Percentiles rank a stretch among this genome's conserved stretches.
Conservation (phyloP, 1,140 invertebrate species). For the Calosoma granatense region DNA sequence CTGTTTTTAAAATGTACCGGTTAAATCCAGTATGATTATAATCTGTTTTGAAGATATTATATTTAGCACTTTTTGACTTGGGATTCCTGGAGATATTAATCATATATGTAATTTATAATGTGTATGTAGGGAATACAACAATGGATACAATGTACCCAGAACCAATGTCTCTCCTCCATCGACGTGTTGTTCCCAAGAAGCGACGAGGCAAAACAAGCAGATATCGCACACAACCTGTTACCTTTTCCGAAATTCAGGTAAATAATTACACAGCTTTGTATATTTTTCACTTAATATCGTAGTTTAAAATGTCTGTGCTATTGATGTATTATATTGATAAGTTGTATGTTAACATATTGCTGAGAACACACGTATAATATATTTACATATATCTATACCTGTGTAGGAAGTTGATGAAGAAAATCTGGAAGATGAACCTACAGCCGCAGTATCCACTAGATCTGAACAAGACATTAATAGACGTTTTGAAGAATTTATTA, state of each 20-base stretch:
- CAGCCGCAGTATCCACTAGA: slow-evolving; percentile 24
- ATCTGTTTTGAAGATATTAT: too few species aligned
- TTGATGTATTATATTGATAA: not conserved
- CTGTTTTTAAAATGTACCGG: not conserved
- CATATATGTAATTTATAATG: not conserved
- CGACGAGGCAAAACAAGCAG: slow-evolving; percentile 38
- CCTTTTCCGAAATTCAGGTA: slow-evolving; percentile 67
- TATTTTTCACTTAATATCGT: not conserved
- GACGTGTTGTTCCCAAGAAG: slow-evolving; percentile 46
- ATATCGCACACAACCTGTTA: slow-evolving; percentile 61
- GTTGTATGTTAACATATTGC: not conserved
- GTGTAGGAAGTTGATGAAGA: slow-evolving; percentile 52
- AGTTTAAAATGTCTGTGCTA: not conserved
- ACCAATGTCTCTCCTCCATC: slow-evolving; percentile 49
- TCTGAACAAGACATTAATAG: slow-evolving; percentile 33
- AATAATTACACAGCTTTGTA: not conserved
- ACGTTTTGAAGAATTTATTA: slow-evolving; percentile 34
- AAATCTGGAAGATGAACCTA: slow-evolving; percentile 31
- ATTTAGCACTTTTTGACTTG: too few species aligned
- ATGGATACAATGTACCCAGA: slow-evolving; percentile 66
- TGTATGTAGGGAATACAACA: slow-evolving; percentile 15
- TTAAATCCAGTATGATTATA: too few species aligned
- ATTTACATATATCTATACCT: too few species aligned
- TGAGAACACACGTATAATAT: not conserved
- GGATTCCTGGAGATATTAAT: too few species aligned